These are phyloP conservation scores for Rhynchopsitta pachyrhyncha DNA, from an alignment of 2,113 vertebrate genomes.

Conservation along the genomic window DNA sequence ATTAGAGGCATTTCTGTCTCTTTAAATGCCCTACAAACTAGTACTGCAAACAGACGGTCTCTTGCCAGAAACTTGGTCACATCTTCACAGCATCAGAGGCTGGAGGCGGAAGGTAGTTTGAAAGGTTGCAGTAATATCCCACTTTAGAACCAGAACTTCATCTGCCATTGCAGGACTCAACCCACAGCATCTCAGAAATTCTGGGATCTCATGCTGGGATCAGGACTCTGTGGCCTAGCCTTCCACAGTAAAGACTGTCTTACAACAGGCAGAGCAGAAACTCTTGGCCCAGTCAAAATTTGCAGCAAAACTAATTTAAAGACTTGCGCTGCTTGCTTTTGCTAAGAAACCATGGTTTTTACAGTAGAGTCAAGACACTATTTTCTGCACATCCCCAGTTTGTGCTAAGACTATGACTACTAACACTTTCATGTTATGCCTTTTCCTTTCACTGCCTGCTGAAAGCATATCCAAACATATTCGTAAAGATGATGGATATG, in stretches of 20 bases:
- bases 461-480: constrained; percentile 61
- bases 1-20: not conserved
- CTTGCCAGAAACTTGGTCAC: not conserved
- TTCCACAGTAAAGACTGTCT: not conserved
- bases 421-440: constrained; percentile 60
- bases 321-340: not conserved
- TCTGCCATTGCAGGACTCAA: accelerated
- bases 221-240: not conserved
- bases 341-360: not conserved
- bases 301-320: not conserved
- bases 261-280: not conserved
- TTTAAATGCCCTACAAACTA: not conserved
- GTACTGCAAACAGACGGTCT: not conserved
- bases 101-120: not conserved
- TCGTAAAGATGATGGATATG: constrained; percentile 59
- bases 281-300: not conserved
- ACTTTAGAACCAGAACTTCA: not conserved
- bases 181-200: not conserved
- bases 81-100: not conserved
- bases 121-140: not conserved
- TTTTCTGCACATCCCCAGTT: constrained; percentile 57
- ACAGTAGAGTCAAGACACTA: not conserved
- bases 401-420: constrained; percentile 65
- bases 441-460: constrained; percentile 72
- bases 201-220: not conserved